Evolutionary conservation across 2,797 vertebrate genomes (phyloP).

Genomic region (Pantherophis alleghaniensis): DNA sequence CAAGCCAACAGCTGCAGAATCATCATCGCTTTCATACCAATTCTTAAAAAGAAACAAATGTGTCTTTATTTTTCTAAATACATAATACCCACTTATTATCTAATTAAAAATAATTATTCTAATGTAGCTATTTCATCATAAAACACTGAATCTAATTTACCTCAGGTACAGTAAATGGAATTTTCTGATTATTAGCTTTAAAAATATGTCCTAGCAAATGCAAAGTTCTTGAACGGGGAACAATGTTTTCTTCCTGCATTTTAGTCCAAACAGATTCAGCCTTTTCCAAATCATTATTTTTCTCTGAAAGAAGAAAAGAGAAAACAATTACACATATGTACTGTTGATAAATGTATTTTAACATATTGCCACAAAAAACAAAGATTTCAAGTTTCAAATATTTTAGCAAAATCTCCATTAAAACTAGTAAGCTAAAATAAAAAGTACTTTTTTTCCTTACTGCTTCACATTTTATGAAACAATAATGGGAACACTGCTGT

Average conservation of each 20-base stretch:
- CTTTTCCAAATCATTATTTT: conserved; percentile 79
- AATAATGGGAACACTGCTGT: not conserved
- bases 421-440: not conserved
- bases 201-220: conserved; percentile 80
- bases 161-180: conserved; percentile 87
- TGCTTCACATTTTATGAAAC: not conserved
- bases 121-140: not conserved
- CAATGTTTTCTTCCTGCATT: conserved; percentile 93
- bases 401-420: not conserved
- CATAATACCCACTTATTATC: not conserved
- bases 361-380: not conserved
- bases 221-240: conserved; percentile 85
- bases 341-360: not conserved
- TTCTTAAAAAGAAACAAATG: conserved; percentile 69
- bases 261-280: conserved; percentile 88
- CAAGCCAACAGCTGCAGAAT: accelerated
- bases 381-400: not conserved
- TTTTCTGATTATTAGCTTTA: conserved; percentile 78
- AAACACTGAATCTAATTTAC: conserved; percentile 69
- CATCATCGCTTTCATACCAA: conserved; percentile 63
- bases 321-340: not conserved
- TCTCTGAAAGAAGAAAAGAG: conserved; percentile 69
- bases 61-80: not conserved
- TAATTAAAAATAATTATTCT: not conserved
- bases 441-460: not conserved